Base-by-base conservation (phyloP, 1,140 invertebrate species). In the Glossosoma conforme region DNA sequence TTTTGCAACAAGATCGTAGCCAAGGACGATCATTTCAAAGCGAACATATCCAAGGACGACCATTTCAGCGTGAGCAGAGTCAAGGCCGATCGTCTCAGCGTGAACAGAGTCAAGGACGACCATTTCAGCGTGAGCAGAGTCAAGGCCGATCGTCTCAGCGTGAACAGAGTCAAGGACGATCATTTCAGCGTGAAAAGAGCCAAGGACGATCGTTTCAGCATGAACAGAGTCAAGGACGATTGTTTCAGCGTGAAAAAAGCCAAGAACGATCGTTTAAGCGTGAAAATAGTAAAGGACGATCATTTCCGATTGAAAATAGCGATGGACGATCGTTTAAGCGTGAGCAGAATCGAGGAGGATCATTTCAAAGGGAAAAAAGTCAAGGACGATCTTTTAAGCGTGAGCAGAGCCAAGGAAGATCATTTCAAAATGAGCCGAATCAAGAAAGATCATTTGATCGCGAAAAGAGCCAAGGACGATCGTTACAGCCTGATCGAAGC, bases 381-480 rank as follows among this genome's bases (percentile, higher is more conserved):
- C 17, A 44, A n/a, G 57, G 60, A 62, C 59, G 61, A 67, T 15
- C 66, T 65, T 37, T 58, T 62, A 5, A 70, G 30, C 54, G 42
- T 18, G 62, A 62, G 18, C 20, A 45, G n/a, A 60, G 48, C 50
- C 41, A 42, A 22, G 54, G 57, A 0, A 41, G 56, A 18, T 24
- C 36, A 2, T 38, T 42, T 24, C 47, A 36, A 37, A 55, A 2
- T 49, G 57, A 9, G 44, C 35, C 42, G 37, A 21, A 42, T 25
- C 43, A 59, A 37, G 15, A n/a, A n/a, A n/a, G 28, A 17, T 50
- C 40, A 21, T 42, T 45, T 24, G 24, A 17, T 15, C 54, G 41
- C 43, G 65, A 68, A 56, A 60, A 69, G 61, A 44, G 17, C 21
- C 59, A 65, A 49, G 59, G 65, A n/a, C n/a, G n/a, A n/a, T n/a